Evolutionary conservation across 2,113 vertebrate species (phyloP).

Genomic region (Ceyx melanurus): DNA sequence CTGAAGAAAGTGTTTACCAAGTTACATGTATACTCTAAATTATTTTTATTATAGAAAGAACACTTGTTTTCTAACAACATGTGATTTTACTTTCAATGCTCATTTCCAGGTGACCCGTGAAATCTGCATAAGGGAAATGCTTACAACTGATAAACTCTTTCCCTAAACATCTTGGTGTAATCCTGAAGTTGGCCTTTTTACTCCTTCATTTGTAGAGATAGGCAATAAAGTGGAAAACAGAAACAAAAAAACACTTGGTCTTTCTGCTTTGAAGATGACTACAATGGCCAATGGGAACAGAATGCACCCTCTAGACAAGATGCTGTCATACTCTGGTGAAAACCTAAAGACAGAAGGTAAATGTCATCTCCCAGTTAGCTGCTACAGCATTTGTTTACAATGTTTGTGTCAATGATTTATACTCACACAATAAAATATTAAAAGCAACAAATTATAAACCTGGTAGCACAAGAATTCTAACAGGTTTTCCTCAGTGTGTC

Average conservation of each 20-base stretch:
- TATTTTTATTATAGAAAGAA: not conserved
- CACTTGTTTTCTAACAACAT: not conserved
- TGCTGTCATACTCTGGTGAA: not conserved
- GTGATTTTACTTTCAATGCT: not conserved
- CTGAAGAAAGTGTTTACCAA: not conserved
- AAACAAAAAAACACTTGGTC: not conserved
- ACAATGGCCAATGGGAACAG: not conserved
- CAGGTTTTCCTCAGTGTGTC: not conserved
- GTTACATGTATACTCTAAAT: not conserved
- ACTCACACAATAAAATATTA: slow-evolving; percentile 56
- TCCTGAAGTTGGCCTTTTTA: not conserved
- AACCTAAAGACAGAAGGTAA: not conserved
- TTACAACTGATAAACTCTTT: not conserved
- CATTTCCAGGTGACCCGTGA: not conserved
- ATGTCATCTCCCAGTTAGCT: not conserved
- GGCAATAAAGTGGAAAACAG: not conserved
- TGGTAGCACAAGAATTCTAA: slow-evolving; percentile 20
- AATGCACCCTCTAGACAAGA: not conserved
- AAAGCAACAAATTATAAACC: slow-evolving; percentile 46
- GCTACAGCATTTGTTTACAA: slow-evolving; percentile 25
- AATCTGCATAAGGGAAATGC: not conserved
- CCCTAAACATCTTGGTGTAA: not conserved
- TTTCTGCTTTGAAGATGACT: not conserved
- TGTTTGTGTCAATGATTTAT: slow-evolving; percentile 33
- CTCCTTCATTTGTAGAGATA: not conserved